Evolutionary conservation across 2,797 vertebrate genomes (phyloP).

Genomic region (Steatocranus sp.): DNA sequence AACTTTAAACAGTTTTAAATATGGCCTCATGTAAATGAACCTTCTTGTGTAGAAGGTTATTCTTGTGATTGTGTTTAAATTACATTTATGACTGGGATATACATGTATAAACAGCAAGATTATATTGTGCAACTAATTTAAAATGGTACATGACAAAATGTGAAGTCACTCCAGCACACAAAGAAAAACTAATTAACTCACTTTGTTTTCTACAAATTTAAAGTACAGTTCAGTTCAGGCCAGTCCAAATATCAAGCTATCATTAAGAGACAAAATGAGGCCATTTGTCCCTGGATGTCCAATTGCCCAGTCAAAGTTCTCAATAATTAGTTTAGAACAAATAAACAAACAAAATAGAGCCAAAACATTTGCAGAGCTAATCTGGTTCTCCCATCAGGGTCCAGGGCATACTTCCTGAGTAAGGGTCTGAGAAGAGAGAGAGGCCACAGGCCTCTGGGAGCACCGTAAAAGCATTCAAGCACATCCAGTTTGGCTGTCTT

Average conservation of each 20-base stretch:
- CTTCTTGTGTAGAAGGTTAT: not conserved
- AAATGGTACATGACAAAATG: not conserved
- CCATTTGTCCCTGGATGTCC: not conserved
- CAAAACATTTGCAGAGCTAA: constrained; percentile 58
- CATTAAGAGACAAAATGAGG: not conserved
- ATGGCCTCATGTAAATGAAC: not conserved
- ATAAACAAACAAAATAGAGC: constrained; percentile 61
- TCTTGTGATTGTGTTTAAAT: not conserved
- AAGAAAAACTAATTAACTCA: not conserved
- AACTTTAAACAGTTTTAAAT: not conserved
- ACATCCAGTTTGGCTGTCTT: not conserved
- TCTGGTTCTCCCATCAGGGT: constrained; percentile 68
- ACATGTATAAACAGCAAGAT: not conserved
- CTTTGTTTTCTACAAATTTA: not conserved
- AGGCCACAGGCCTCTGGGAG: constrained; percentile 34
- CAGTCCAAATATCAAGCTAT: not conserved
- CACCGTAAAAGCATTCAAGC: not conserved
- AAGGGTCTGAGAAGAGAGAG: constrained; percentile 21
- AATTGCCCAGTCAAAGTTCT: constrained; percentile 1
- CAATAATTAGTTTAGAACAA: constrained; percentile 45
- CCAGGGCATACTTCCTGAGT: constrained; percentile 68
- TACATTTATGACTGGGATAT: not conserved
- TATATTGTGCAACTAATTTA: not conserved
- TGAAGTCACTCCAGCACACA: not conserved
- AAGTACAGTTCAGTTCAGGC: not conserved